Evolutionary conservation across 1,140 invertebrate genomes (phyloP).

Genomic region (Neomicropteryx cornuta): DNA sequence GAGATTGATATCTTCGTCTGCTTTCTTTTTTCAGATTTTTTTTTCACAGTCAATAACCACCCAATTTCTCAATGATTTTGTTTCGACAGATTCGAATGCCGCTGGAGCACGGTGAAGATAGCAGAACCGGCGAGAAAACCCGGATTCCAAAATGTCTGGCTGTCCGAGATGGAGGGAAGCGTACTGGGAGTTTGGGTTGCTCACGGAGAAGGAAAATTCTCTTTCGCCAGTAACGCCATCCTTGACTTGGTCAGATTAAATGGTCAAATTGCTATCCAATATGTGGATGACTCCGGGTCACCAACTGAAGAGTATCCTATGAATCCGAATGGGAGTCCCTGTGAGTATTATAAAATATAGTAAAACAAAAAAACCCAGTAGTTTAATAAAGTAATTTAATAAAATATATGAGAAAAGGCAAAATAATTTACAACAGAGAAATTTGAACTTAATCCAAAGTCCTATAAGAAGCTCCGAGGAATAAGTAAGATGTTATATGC

Average conservation of each 20-base stretch:
- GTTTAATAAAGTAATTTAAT: not conserved
- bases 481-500: too few relatives aligned
- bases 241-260: conserved; percentile 44
- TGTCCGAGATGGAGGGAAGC: conserved; percentile 74
- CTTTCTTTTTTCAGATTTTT: too few relatives aligned
- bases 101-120: conserved; percentile 79
- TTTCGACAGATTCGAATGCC: conserved; percentile 67
- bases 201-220: conserved; percentile 87
- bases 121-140: conserved; percentile 19
- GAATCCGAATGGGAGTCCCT: conserved; percentile 85
- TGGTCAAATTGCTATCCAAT: conserved; percentile 65
- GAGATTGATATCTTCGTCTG: too few relatives aligned
- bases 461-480: too few relatives aligned
- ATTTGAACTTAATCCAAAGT: too few relatives aligned
- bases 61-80: too few relatives aligned
- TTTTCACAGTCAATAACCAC: too few relatives aligned
- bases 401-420: too few relatives aligned
- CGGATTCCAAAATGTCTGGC: conserved; percentile 70
- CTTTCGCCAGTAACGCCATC: conserved; percentile 42
- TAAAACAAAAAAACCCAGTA: not conserved
- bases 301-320: conserved; percentile 78
- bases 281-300: conserved; percentile 67
- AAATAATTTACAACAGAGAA: too few relatives aligned
- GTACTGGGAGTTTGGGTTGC: conserved; percentile 90
- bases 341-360: conserved; percentile 26